phyloP scores from a whole-genome alignment of 1,140 invertebrate species.

The Bombus ignitus region DNA sequence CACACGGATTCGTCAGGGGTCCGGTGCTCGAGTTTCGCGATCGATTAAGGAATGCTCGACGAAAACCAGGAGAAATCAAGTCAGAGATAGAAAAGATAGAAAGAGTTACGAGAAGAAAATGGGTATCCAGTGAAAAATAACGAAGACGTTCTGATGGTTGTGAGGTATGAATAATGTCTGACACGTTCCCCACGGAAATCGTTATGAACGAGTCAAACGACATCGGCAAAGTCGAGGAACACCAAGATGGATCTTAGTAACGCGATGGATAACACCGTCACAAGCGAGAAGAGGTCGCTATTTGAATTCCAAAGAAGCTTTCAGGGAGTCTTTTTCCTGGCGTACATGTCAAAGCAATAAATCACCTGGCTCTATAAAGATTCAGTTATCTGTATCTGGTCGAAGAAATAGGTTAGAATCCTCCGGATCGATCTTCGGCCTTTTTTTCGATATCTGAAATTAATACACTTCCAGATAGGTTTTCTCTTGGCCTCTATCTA shows the following conservation, averaged over 20 bases:
- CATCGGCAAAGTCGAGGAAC: not conserved
- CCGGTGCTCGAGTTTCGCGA: not conserved
- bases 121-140: not conserved
- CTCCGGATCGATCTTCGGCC: not conserved
- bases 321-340: conserved; percentile 6
- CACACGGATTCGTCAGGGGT: not conserved
- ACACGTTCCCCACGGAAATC: not conserved
- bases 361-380: conserved; percentile 26
- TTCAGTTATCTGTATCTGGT: conserved; percentile 14
- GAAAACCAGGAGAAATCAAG: not conserved
- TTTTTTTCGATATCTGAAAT: not conserved
- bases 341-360: conserved; percentile 30
- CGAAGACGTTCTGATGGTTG: not conserved
- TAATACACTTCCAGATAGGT: not conserved
- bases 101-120: not conserved
- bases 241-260: not conserved
- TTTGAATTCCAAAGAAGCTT: conserved; percentile 49
- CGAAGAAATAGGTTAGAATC: not conserved
- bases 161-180: not conserved
- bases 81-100: not conserved
- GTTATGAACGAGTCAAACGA: conserved; percentile 2
- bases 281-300: conserved; percentile 18
- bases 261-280: conserved; percentile 18
- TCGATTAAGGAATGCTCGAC: not conserved
- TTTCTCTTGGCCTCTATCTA: not conserved